Evolutionary conservation across 2,113 vertebrate species (phyloP).

Genomic region (Colossoma macropomum): DNA sequence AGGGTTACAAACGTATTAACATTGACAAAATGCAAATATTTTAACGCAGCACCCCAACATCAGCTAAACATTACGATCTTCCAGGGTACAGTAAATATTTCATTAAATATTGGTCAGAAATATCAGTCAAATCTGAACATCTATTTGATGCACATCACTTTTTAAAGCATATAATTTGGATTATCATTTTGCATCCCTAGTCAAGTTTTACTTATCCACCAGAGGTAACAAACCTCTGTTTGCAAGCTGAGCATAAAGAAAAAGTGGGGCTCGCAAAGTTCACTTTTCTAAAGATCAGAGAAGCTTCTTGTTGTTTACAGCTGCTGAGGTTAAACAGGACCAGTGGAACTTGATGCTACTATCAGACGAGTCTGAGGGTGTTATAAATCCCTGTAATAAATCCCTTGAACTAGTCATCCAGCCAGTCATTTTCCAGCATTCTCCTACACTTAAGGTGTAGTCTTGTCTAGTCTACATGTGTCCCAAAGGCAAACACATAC

Average conservation of each 20-base stretch:
- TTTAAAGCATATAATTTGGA: no score
- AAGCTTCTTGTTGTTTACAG: slow-evolving; percentile 28
- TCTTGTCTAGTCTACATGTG: not conserved
- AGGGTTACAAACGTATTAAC: no score
- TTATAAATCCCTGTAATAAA: not conserved
- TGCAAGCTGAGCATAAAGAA: not conserved
- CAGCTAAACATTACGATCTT: no score
- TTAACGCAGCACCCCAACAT: no score
- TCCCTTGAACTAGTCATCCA: not conserved
- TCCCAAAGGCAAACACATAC: not conserved
- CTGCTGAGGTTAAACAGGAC: not conserved
- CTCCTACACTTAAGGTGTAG: slow-evolving; percentile 5
- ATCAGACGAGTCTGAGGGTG: not conserved
- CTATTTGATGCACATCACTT: no score
- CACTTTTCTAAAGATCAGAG: not conserved
- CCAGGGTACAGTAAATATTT: no score
- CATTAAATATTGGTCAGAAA: no score
- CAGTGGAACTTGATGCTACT: slow-evolving; percentile 12
- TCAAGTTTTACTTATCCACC: no score
- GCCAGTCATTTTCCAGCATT: not conserved
- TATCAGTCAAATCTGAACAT: no score
- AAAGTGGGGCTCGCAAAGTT: not conserved
- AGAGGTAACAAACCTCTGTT: not conserved
- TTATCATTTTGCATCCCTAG: no score
- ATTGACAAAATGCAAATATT: no score